Evolutionary conservation across 2,888 invertebrate genomes (phyloP), one percentile per base, ranked within the genome.

Genomic region (Aphrophora alni): DNA sequence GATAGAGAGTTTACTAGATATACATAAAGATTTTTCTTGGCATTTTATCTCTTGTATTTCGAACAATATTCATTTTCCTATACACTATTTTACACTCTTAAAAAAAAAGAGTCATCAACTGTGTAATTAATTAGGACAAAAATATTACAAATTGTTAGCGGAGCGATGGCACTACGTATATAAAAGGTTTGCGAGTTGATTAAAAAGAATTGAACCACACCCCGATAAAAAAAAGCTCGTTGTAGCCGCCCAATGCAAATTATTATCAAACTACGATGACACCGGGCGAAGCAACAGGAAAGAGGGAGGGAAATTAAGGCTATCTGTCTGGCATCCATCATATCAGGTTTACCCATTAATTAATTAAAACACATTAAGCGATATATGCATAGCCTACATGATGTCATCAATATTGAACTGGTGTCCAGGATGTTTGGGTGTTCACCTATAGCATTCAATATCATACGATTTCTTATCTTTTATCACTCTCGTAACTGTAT

Each of bases 141-240:
- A 59, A 59, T 59, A 59, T 59, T 21, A 59, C 59, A 59, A 59
- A 59, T 59, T 59, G 59, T 59, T 59, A 21, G 59, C 59, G 21
- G 2, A 21, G 59, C 14, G 21, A 21, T 21, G n/a, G 5, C 59
- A 59, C 59, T 59, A 59, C 59, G 71, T 26, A 70, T 44, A 73
- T 80, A 80, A 80, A 80, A 80, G 80, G 80, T 80, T 80, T 75
- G 70, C 26, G 59, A 73, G 80, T 80, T 80, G 80, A 80, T 80
- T 80, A 80, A 80, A 80, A 80, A 80, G 75, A 75, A 80, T 80
- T 80, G 80, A 80, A 80, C 80, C 80, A 80, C 80, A 80, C 80
- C 80, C 80, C 75, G 75, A 80, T 75, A 80, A 70, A 70, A 44
- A 59, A 59, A 59, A 59, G 12, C 59, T 21, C 59, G 59, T 21